A percentile compares a stretch with the other conserved stretches of the same genome.
phyloP scores from a whole-genome alignment of 2,113 vertebrate species.

The Chaetodon auriga region DNA sequence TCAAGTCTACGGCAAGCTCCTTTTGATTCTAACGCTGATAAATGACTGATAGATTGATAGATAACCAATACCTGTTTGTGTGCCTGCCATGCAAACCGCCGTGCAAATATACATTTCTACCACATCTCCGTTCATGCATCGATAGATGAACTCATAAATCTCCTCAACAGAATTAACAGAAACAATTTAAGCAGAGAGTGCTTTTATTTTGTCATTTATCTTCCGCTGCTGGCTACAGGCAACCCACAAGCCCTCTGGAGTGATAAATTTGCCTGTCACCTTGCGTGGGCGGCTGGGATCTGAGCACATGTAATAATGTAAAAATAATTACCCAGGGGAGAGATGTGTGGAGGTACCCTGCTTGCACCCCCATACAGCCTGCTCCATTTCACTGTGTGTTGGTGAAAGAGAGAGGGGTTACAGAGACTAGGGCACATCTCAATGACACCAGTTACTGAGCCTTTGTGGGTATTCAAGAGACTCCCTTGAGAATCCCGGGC shows the following conservation, averaged over 20 bases:
- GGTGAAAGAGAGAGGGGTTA: slow-evolving; percentile 52
- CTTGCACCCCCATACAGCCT: slow-evolving; percentile 59
- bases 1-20: slow-evolving; percentile 14
- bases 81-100: slow-evolving; percentile 60
- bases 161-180: slow-evolving; percentile 87
- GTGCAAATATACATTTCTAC: slow-evolving; percentile 71
- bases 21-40: slow-evolving; percentile 61
- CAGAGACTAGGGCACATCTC: slow-evolving; percentile 71
- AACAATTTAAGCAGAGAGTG: slow-evolving; percentile 88
- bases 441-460: slow-evolving; percentile 84
- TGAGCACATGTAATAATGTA: slow-evolving; percentile 90
- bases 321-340: slow-evolving; percentile 90
- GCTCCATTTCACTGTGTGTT: slow-evolving; percentile 60
- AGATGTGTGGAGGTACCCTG: slow-evolving; percentile 73
- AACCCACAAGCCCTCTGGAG: slow-evolving; percentile 78
- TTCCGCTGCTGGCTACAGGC: slow-evolving; percentile 73
- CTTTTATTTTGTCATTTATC: slow-evolving; percentile 90
- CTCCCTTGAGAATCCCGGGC: slow-evolving; percentile 64
- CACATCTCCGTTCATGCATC: slow-evolving; percentile 80
- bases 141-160: slow-evolving; percentile 87
- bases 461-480: slow-evolving; percentile 72
- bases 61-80: slow-evolving; percentile 75
- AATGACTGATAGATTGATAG: slow-evolving; percentile 72
- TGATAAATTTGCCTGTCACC: slow-evolving; percentile 90
- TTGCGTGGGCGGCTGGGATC: slow-evolving; percentile 83